These are phyloP conservation scores for Urocyon cinereoargenteus DNA, from an alignment of 2,797 vertebrate genomes.

Conservation along the genomic window DNA sequence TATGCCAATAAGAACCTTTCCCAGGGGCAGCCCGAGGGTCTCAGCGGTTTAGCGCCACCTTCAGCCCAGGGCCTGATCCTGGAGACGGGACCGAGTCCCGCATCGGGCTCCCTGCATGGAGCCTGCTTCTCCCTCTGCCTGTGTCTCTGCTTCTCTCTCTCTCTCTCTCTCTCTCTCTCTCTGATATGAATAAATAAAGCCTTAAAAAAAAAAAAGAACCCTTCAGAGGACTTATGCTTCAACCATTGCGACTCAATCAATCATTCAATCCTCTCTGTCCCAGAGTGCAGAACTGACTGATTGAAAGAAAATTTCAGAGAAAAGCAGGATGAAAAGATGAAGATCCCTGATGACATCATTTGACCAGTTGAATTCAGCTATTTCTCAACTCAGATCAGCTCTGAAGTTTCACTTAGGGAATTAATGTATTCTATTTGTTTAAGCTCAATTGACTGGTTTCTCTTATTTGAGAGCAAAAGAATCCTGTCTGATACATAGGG, in stretches of 20 bases:
- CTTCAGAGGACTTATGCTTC: neutral
- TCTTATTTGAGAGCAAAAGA: neutral
- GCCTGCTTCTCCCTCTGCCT: too few species aligned
- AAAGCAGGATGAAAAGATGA: neutral
- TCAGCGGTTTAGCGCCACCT: too few species aligned
- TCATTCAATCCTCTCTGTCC: neutral
- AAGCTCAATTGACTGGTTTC: neutral
- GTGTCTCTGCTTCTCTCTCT: too few species aligned
- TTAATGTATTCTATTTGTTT: neutral
- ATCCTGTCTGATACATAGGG: neutral
- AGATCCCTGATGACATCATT: neutral
- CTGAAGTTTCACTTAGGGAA: neutral
- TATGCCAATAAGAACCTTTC: neutral
- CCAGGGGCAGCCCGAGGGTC: too few species aligned
- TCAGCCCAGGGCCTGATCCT: too few species aligned
- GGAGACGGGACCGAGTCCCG: too few species aligned
- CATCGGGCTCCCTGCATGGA: too few species aligned
- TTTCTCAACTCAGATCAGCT: neutral
- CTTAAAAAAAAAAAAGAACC: neutral
- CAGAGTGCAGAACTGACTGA: neutral
- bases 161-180: too few species aligned
- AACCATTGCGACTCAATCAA: neutral
- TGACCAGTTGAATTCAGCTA: neutral
- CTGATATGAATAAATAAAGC: too few species aligned
- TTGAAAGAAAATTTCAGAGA: neutral